phyloP scores from a whole-genome alignment of 2,113 vertebrate species.

The Hylia prasina region DNA sequence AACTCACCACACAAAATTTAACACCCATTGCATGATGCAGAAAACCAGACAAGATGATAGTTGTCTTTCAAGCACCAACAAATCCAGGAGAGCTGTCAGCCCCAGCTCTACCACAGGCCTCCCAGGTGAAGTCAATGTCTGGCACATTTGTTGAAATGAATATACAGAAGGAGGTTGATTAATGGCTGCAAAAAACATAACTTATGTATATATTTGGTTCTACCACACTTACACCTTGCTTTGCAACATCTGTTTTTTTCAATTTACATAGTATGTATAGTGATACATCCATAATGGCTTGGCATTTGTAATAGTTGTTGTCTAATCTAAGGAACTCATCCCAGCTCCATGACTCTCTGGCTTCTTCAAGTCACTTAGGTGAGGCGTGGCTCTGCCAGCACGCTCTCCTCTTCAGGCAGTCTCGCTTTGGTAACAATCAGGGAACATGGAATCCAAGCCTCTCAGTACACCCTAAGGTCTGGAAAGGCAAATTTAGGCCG shows the following conservation, averaged over 20 bases:
- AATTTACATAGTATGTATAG: background rate
- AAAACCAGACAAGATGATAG: background rate
- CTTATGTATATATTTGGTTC: background rate
- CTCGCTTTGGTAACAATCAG: fast-evolving
- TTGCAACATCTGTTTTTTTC: background rate
- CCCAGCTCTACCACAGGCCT: background rate
- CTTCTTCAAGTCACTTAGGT: background rate
- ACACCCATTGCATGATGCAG: background rate
- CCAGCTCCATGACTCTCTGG: background rate
- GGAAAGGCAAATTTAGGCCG: background rate
- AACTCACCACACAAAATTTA: background rate
- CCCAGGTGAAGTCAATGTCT: background rate
- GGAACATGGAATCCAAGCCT: background rate
- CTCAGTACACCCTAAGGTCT: background rate
- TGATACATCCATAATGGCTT: no score
- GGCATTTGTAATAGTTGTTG: background rate
- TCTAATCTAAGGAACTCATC: background rate
- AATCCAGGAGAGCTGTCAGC: background rate
- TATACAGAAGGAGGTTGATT: background rate
- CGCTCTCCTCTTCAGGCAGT: background rate
- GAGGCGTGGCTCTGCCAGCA: background rate
- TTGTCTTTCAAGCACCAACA: background rate
- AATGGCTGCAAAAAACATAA: background rate
- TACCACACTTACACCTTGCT: background rate
- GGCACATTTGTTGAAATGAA: background rate